A percentile compares a stretch with the other conserved stretches of the same genome.
Evolutionary conservation across 2,113 vertebrate species (phyloP).

Genomic region (Nymphicus hollandicus): DNA sequence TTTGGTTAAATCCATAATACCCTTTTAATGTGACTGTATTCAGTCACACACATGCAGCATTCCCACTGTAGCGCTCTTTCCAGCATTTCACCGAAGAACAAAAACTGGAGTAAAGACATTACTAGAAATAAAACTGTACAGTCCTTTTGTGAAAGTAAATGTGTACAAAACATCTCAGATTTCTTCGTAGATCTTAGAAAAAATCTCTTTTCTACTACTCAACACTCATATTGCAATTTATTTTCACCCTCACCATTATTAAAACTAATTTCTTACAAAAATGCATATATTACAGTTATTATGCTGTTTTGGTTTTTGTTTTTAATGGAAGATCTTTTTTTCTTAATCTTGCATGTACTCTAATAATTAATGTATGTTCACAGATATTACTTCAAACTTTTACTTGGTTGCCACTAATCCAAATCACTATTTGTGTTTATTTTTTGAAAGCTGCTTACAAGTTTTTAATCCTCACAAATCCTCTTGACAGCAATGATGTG

Average conservation of each 20-base stretch:
- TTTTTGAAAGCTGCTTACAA: slow-evolving; percentile 3
- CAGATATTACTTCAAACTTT: background rate
- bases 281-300: background rate
- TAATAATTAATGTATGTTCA: background rate
- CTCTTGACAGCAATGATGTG: background rate
- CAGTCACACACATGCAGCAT: background rate
- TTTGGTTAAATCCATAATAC: background rate
- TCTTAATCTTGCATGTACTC: background rate
- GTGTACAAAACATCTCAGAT: background rate
- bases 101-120: background rate
- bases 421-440: background rate
- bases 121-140: background rate
- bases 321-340: background rate
- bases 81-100: background rate
- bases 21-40: background rate
- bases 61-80: background rate
- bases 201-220: background rate
- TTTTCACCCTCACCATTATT: background rate
- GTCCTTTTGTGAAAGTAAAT: background rate
- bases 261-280: background rate
- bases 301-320: background rate
- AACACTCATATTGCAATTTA: background rate
- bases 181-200: background rate
- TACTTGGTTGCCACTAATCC: background rate
- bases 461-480: background rate